Conservation (phyloP, 2,113 vertebrate species). For the Poeciliopsis prolifica region DNA sequence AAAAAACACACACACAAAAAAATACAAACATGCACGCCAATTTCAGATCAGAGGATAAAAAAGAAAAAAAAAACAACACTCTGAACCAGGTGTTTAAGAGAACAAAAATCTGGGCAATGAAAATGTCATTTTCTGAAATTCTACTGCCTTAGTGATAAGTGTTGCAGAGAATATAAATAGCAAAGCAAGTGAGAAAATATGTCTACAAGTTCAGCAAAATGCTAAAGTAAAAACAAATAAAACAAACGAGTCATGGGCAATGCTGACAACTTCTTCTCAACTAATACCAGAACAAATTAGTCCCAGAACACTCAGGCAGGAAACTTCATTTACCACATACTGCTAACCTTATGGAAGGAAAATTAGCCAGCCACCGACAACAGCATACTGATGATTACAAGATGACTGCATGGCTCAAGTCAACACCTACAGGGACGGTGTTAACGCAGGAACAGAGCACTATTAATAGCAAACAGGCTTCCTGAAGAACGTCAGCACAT, state of each 20-base stretch:
- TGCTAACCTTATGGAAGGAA: conserved; percentile 29
- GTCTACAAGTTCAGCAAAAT: not conserved
- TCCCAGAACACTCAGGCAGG: conserved; percentile 7
- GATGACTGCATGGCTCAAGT: conserved; percentile 5
- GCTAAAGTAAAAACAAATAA: not conserved
- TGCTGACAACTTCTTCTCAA: not conserved
- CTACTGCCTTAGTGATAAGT: not conserved
- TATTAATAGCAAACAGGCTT: conserved; percentile 40
- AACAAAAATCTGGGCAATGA: not conserved
- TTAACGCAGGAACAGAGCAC: conserved; percentile 5
- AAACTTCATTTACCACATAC: conserved; percentile 50
- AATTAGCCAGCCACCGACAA: conserved; percentile 38
- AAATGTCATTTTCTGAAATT: not conserved
- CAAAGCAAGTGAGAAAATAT: not conserved
- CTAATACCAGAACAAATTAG: conserved; percentile 12
- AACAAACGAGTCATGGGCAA: not conserved
- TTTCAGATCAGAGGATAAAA: not conserved
- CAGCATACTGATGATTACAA: conserved; percentile 6
- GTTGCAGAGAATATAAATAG: not conserved
- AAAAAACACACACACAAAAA: no score
- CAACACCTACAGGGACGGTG: conserved; percentile 12
- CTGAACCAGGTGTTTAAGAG: not conserved
- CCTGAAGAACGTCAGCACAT: conserved; percentile 25
- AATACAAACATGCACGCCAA: not conserved
- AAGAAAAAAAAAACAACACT: not conserved